Percentiles rank a stretch among this genome's conserved stretches.
Conservation (phyloP, 2,888 invertebrate species). For the Cataglyphis altisquamis region DNA sequence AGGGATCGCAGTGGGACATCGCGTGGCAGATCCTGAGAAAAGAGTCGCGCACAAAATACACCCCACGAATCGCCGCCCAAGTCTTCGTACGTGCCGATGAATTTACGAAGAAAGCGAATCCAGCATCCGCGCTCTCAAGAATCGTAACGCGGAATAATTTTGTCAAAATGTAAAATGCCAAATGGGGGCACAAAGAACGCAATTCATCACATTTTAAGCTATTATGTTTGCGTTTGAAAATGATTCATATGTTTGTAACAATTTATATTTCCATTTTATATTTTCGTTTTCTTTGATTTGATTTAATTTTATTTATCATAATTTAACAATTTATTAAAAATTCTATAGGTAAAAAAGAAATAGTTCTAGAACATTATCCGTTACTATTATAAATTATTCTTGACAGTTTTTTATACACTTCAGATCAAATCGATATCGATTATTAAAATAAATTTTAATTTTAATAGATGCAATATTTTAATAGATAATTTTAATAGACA, state of each 20-base stretch:
- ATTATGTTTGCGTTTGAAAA: not conserved
- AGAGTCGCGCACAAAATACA: constrained; percentile 35
- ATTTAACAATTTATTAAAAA: not conserved
- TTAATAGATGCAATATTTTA: not conserved
- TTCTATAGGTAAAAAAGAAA: not conserved
- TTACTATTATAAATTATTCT: not conserved
- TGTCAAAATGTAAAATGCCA: not conserved
- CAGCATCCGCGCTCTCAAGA: not conserved
- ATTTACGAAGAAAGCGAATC: constrained; percentile 27
- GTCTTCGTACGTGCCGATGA: constrained; percentile 21
- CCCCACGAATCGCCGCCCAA: constrained; percentile 25
- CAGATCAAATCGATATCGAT: not conserved
- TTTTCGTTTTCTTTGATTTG: not conserved
- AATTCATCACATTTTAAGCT: not conserved
- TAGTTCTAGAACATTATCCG: not conserved
- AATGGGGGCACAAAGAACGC: not conserved
- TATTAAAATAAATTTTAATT: not conserved
- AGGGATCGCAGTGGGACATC: constrained; percentile 79
- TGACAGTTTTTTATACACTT: not conserved
- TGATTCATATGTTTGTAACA: not conserved
- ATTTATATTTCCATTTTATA: not conserved
- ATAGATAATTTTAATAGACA: not conserved
- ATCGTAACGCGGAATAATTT: constrained; percentile 5
- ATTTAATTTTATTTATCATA: not conserved
- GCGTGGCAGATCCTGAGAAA: constrained; percentile 72